These are phyloP conservation scores for Rhopilema esculentum DNA, from an alignment of 30 jellyfish, hydroid and myxozoan species.

Conservation along the genomic window DNA sequence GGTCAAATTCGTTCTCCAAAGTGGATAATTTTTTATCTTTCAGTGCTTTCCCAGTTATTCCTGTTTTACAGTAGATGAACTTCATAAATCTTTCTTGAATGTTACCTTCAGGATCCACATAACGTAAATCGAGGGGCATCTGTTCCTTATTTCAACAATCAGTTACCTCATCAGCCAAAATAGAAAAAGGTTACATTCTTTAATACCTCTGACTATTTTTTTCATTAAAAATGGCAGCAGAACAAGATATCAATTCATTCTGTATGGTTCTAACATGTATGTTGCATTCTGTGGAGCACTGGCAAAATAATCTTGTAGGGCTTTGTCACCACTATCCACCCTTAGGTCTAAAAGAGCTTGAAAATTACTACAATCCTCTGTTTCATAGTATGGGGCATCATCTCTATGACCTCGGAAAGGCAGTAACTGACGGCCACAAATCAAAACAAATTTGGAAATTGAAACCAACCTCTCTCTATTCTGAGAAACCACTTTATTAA, in stretches of 20 bases:
- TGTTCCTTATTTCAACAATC: constrained; percentile 6
- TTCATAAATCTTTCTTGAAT: too few species aligned
- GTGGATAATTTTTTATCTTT: not conserved
- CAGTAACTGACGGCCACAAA: constrained; percentile 4
- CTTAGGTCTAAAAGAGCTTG: constrained; percentile 27
- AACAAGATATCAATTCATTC: constrained; percentile 24
- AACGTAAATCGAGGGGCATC: constrained; percentile 12
- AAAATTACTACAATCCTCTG: constrained; percentile 12
- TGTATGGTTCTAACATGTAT: constrained; percentile 17
- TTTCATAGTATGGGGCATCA: constrained; percentile 8
- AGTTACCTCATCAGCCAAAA: too few species aligned
- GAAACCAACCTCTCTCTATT: not conserved
- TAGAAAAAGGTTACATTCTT: constrained; percentile 5
- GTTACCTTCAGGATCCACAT: not conserved
- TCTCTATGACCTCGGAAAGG: constrained; percentile 44
- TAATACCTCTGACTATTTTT: not conserved
- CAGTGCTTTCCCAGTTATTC: not conserved
- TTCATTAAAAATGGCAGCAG: constrained; percentile 1
- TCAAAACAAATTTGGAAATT: constrained; percentile 11
- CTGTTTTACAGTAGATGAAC: not conserved
- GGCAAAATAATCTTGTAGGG: constrained; percentile 9
- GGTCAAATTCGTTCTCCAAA: not conserved
- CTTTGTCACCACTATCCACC: constrained; percentile 24
- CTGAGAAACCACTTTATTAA: not conserved
- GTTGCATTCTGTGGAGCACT: constrained; percentile 28